Conservation (phyloP, 1,140 invertebrate species). For the Drosophila ironensis region DNA sequence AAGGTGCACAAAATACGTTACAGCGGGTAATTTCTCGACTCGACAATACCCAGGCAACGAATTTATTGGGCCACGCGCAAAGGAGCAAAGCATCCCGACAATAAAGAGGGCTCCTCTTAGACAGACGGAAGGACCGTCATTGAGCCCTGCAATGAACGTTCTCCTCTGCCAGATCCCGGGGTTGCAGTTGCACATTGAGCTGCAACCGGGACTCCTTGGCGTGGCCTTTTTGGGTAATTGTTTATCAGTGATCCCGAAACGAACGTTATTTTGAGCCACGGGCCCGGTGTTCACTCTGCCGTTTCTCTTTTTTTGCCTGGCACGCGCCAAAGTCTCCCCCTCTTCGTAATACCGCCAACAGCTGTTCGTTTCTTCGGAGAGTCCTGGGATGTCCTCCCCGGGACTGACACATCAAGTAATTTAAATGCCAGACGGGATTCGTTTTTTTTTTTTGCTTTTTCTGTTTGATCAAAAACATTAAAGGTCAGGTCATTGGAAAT, state of each 20-base stretch:
- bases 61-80: conserved; percentile 38
- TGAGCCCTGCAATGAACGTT: conserved; percentile 41
- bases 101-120: conserved; percentile 11
- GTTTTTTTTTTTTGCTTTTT: no score
- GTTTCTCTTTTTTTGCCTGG: conserved; percentile 20
- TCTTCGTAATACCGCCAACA: conserved; percentile 1
- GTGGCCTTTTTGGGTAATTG: conserved; percentile 57
- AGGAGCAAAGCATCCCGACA: conserved; percentile 26
- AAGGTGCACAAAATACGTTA: conserved; percentile 58
- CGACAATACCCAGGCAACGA: no score
- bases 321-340: conserved; percentile 60
- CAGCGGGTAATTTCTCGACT: conserved; percentile 52
- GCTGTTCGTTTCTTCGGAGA: conserved; percentile 17
- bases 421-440: conserved; percentile 20
- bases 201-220: conserved; percentile 19
- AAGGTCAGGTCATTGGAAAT: no score
- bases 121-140: conserved; percentile 48
- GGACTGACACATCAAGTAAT: conserved; percentile 6
- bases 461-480: no score
- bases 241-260: conserved; percentile 71
- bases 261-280: conserved; percentile 62
- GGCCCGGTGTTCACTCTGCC: conserved; percentile 52
- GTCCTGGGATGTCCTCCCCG: conserved; percentile 21
- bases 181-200: conserved; percentile 55
- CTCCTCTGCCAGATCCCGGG: conserved; percentile 9